Evolutionary conservation across 2,113 vertebrate species (phyloP), one percentile per base, ranked within the genome.

Genomic region (Seriola aureovittata): DNA sequence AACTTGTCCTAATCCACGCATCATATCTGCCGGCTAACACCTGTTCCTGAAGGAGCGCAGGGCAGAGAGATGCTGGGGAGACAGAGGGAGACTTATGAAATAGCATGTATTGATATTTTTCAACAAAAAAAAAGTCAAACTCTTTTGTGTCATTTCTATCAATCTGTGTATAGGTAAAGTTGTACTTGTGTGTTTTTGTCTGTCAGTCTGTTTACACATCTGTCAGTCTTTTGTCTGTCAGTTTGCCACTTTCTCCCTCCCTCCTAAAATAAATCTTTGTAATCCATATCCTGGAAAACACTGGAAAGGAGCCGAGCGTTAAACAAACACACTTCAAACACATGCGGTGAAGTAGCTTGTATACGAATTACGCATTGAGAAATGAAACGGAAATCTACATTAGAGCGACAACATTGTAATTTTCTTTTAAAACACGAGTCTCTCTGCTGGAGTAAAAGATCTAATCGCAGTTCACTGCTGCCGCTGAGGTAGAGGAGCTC

Each of bases 1-100:
- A 92, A 93, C 32, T 82, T 91, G 90, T 83, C 72, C 55, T 90
- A 88, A 93, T 92, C 89, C 78, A 1, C 80, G 50, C 2, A 36
- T 40, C 62, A 12, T 85, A 89, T 91, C 86, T 85, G 80, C 58
- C 57, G 84, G 62, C 80, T 65, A 75, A 85, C 89, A 91, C 89
- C 90, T 92, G 89, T 92, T 94, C 78, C 65, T 77, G 19, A 77
- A 74, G 57, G 60, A 90, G 83, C 67, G 6, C 44, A 32, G n/a
- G 59, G 65, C 21, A 52, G 29, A 67, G 8, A 55, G 23, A 36
- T 14, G 8, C 60, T 21, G 13, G 14, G 23, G 34, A 64, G 58
- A 59, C 50, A 81, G 32, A 38, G 34, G 34, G 32, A 73, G 29
- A 60, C 17, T 68, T 14, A 52, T 65, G 38, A 72, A 87, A 72